Evolutionary conservation across 1,140 invertebrate genomes (phyloP).

Genomic region (Polyergus mexicanus): DNA sequence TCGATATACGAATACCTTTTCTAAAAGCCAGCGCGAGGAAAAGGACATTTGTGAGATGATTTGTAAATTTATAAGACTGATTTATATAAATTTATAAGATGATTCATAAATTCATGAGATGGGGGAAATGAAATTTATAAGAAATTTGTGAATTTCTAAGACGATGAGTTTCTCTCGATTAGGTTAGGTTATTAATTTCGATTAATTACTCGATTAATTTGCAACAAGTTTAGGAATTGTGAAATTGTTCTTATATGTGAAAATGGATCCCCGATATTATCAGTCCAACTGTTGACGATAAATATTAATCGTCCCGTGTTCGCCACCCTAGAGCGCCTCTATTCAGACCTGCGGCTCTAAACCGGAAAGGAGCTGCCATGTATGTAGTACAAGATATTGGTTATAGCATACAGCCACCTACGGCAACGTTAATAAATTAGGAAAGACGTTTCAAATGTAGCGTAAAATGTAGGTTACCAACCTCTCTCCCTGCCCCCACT

Average conservation of each 20-base stretch:
- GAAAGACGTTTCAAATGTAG: constrained; percentile 80
- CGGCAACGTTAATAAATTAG: constrained; percentile 74
- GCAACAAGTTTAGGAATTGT: background rate
- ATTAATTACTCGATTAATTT: too few relatives aligned
- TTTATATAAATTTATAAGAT: too few relatives aligned
- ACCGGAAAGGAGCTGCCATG: constrained; percentile 37
- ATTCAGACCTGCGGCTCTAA: constrained; percentile 6
- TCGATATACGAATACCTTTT: too few relatives aligned
- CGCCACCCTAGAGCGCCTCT: background rate
- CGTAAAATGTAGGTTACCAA: constrained; percentile 83
- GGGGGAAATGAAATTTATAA: too few relatives aligned
- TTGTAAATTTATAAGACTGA: too few relatives aligned
- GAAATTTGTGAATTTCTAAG: too few relatives aligned
- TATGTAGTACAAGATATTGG: constrained; percentile 48
- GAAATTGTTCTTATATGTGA: too few relatives aligned
- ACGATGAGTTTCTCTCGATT: too few relatives aligned
- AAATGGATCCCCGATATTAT: background rate
- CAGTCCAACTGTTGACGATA: background rate
- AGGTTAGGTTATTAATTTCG: too few relatives aligned
- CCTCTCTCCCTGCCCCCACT: constrained; percentile 53
- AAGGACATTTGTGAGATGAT: too few relatives aligned
- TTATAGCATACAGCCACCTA: constrained; percentile 46
- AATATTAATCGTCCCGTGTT: constrained; percentile 8
- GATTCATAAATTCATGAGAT: too few relatives aligned
- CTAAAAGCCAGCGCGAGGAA: too few relatives aligned